A percentile compares a stretch with the other conserved stretches of the same genome.
Evolutionary conservation across 92 coral and sea anemone genomes (phyloP).

Genomic region (Palythoa caribaeorum): DNA sequence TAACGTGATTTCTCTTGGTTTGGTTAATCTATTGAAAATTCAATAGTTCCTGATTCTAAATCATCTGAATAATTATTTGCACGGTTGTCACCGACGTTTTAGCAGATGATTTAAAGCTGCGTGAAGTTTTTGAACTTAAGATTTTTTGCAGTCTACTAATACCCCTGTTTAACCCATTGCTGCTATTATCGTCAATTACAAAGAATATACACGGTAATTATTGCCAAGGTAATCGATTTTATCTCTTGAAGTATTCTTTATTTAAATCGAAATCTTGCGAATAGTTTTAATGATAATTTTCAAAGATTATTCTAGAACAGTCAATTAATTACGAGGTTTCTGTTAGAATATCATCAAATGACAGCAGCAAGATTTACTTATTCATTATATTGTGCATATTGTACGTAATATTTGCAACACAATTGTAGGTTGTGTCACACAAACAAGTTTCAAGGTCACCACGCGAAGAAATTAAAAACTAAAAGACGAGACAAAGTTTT

Average conservation of each 20-base stretch:
- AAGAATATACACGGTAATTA: not conserved
- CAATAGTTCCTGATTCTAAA: not conserved
- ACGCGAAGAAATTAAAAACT: too few species aligned
- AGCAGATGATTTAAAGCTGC: not conserved
- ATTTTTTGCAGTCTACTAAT: not conserved
- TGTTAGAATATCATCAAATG: too few species aligned
- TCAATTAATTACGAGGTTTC: too few species aligned
- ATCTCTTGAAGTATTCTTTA: not conserved
- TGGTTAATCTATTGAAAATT: not conserved
- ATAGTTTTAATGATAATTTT: too few species aligned
- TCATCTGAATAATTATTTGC: not conserved
- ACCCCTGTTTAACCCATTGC: not conserved
- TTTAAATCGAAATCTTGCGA: not conserved
- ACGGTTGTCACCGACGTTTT: not conserved
- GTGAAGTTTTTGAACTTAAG: not conserved
- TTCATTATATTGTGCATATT: not conserved
- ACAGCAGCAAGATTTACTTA: not conserved
- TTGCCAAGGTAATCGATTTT: not conserved
- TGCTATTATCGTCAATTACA: not conserved
- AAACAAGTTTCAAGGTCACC: too few species aligned
- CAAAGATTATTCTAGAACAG: too few species aligned
- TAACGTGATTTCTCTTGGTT: not conserved
- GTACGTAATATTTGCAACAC: not conserved
- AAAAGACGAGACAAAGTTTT: too few species aligned
- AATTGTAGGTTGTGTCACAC: too few species aligned